phyloP scores from a whole-genome alignment of 1,140 invertebrate genomes.

The Stegodyphus dumicola region DNA sequence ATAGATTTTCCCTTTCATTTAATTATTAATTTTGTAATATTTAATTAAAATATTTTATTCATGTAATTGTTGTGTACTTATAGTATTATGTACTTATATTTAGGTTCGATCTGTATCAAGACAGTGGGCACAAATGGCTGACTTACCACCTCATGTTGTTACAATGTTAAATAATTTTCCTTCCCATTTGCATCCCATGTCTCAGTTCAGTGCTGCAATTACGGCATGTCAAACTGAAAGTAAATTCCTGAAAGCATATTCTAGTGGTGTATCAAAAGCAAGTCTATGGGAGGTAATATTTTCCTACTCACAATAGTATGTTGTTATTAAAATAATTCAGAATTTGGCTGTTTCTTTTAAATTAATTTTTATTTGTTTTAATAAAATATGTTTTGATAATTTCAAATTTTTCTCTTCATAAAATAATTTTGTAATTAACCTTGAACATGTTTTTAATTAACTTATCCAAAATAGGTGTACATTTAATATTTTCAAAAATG shows the following conservation, averaged over 20 bases:
- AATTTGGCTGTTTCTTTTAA: background rate
- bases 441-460: too few species aligned
- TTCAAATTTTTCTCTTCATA: background rate
- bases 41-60: too few species aligned
- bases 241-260: conserved; percentile 92
- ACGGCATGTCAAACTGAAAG: conserved; percentile 94
- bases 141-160: conserved; percentile 90
- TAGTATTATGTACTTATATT: background rate
- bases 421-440: too few species aligned
- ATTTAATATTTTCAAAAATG: too few species aligned
- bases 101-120: conserved; percentile 80
- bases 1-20: too few species aligned
- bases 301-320: background rate
- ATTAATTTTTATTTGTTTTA: background rate
- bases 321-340: too few species aligned
- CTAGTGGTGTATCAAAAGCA: conserved; percentile 83
- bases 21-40: too few species aligned
- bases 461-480: too few species aligned
- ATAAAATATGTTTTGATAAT: background rate
- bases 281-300: conserved; percentile 86
- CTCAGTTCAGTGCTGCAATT: conserved; percentile 92
- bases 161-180: conserved; percentile 96
- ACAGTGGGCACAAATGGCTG: conserved; percentile 90
- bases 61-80: background rate
- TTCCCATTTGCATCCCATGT: conserved; percentile 84